Evolutionary conservation across 1,140 invertebrate genomes (phyloP).

Genomic region (Drosophila chauvacae): DNA sequence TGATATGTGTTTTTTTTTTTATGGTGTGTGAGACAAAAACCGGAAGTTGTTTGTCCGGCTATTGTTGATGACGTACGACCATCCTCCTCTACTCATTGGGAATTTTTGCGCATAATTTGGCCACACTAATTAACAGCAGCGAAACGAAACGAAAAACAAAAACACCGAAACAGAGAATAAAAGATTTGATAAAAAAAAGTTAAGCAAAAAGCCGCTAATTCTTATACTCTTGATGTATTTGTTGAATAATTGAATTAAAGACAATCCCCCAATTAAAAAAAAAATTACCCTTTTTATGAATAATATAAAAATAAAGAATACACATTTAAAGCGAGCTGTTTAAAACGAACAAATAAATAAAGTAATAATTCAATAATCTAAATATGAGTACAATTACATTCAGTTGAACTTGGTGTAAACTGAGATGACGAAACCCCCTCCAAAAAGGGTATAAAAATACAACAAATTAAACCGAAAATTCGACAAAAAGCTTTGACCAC

Average conservation of each 20-base stretch:
- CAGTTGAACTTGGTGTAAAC: conserved; percentile 3
- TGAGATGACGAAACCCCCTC: conserved; percentile 13
- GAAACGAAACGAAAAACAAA: conserved; percentile 47
- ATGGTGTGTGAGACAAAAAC: conserved; percentile 43
- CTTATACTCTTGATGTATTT: neutral
- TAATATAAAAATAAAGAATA: neutral
- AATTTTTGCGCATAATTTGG: conserved; percentile 73
- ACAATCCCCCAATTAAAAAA: no score
- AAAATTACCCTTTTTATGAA: neutral
- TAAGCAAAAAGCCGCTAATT: neutral
- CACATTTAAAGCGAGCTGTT: neutral
- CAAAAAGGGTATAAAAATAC: conserved; percentile 32
- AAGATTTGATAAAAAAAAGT: no score
- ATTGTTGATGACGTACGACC: conserved; percentile 76
- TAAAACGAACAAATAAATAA: neutral
- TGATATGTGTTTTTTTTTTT: conserved; percentile 31
- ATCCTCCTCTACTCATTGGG: conserved; percentile 35
- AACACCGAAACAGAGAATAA: conserved; percentile 3
- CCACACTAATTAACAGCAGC: conserved; percentile 75
- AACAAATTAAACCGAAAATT: conserved; percentile 24
- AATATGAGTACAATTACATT: conserved; percentile 9
- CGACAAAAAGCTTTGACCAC: conserved; percentile 57
- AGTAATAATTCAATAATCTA: neutral
- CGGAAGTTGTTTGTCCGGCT: conserved; percentile 81
- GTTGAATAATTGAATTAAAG: neutral